phyloP scores from a whole-genome alignment of 2,113 vertebrate genomes.

The Oenanthe oenanthe region DNA sequence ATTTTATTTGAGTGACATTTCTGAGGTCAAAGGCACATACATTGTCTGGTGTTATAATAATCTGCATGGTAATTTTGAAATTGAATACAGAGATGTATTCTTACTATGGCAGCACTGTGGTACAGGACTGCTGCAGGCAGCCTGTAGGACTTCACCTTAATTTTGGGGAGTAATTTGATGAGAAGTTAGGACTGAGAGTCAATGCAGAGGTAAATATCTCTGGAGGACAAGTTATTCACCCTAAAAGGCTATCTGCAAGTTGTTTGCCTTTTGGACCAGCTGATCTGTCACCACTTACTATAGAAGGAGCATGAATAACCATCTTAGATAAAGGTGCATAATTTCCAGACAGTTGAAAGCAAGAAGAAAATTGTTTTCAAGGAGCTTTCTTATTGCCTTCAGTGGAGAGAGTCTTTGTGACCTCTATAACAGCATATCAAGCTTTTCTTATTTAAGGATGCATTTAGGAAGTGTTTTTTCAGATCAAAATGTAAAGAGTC shows the following conservation, averaged over 20 bases:
- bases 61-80: background rate
- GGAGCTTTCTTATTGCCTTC: background rate
- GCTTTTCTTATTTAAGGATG: background rate
- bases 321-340: background rate
- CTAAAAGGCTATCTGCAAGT: conserved; percentile 31
- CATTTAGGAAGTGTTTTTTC: background rate
- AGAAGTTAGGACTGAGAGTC: background rate
- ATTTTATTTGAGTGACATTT: background rate
- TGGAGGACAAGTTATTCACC: background rate
- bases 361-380: background rate
- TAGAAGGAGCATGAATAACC: background rate
- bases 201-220: background rate
- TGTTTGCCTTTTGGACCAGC: background rate
- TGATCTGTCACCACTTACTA: background rate
- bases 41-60: background rate
- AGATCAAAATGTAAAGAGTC: background rate
- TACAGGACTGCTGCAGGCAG: background rate
- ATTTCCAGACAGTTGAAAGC: background rate
- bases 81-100: background rate
- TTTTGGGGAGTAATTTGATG: fast-evolving
- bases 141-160: background rate
- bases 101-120: background rate
- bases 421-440: background rate
- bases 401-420: background rate
- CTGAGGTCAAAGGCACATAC: background rate